These are phyloP conservation scores for Premnoplex brunnescens DNA, from an alignment of 2,797 vertebrate genomes.

Conservation along the genomic window DNA sequence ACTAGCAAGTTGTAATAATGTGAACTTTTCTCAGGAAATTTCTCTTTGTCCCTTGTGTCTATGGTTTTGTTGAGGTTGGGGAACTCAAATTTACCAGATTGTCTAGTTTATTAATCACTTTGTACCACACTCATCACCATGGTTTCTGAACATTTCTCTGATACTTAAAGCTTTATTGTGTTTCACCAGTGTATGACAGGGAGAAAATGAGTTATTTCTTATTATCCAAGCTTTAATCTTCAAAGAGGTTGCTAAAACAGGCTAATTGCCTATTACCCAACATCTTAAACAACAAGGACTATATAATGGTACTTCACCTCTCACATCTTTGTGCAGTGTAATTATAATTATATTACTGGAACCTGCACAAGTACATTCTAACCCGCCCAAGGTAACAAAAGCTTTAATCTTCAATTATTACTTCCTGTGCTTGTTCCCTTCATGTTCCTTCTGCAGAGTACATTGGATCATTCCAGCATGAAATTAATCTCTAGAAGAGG, in stretches of 20 bases:
- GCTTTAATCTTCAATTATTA: conserved; percentile 39
- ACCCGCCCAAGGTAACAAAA: not conserved
- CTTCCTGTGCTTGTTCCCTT: conserved; percentile 2
- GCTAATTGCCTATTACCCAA: not conserved
- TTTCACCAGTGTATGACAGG: not conserved
- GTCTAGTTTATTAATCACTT: not conserved
- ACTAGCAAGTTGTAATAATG: not conserved
- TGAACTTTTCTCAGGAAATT: not conserved
- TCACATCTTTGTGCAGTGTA: not conserved
- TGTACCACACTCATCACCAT: not conserved
- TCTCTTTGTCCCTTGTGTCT: not conserved
- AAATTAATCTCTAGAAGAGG: conserved; percentile 36
- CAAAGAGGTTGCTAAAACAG: conserved; percentile 10
- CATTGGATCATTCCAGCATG: not conserved
- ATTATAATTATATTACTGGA: conserved; percentile 31
- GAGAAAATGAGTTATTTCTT: not conserved
- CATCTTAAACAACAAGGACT: not conserved
- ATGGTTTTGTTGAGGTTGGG: not conserved
- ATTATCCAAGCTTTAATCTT: conserved; percentile 32
- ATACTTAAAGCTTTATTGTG: not conserved
- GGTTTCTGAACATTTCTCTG: not conserved
- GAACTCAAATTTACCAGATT: not conserved
- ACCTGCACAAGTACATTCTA: conserved; percentile 16
- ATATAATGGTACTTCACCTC: conserved; percentile 8
- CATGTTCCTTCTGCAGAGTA: not conserved